phyloP scores from a whole-genome alignment of 2,797 vertebrate genomes.

The Microctenopoma stevenorrisi region DNA sequence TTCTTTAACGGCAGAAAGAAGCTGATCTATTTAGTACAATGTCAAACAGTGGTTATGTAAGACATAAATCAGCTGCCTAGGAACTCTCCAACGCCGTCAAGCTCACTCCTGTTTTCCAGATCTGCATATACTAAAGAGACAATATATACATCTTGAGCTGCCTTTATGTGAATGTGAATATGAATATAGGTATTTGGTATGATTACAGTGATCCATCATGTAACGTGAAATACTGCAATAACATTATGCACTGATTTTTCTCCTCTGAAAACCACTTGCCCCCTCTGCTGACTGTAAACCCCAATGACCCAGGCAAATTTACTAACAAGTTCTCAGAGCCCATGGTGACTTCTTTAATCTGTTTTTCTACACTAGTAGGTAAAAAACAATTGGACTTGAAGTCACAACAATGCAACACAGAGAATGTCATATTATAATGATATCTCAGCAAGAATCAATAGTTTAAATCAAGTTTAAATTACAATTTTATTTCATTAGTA shows the following conservation, averaged over 20 bases:
- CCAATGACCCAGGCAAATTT: slow-evolving; percentile 1
- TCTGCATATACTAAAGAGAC: neutral
- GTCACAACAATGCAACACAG: neutral
- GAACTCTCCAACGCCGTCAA: neutral
- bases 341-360: neutral
- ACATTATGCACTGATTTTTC: neutral
- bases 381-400: neutral
- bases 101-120: neutral
- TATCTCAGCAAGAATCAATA: neutral
- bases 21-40: neutral
- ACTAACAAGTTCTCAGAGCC: neutral
- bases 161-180: neutral
- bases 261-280: slow-evolving; percentile 49
- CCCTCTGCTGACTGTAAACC: slow-evolving; percentile 57
- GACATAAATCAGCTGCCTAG: neutral
- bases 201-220: neutral
- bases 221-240: neutral
- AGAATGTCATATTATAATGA: neutral
- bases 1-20: neutral
- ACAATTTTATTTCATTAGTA: neutral
- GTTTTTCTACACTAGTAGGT: neutral
- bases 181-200: neutral
- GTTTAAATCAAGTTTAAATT: neutral
- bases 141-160: neutral
- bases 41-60: slow-evolving; percentile 4